Percentiles rank a stretch among this genome's conserved stretches.
Conservation (phyloP, 1,140 invertebrate species). For the Rhagoletis pomonella region DNA sequence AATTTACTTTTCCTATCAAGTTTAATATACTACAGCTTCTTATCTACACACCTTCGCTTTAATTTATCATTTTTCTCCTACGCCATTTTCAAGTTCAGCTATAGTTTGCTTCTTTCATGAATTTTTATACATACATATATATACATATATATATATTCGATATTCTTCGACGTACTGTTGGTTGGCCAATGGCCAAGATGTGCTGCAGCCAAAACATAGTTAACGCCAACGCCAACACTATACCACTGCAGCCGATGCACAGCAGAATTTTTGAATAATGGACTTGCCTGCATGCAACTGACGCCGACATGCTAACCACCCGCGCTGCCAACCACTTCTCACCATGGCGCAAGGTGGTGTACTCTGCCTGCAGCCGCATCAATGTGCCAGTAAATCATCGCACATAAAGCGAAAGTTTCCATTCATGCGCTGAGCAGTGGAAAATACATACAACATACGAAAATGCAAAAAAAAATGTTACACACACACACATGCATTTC, state of each 20-base stretch:
- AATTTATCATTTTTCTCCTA: slow-evolving; percentile 10
- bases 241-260: background rate
- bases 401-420: slow-evolving; percentile 53
- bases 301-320: slow-evolving; percentile 25
- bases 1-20: too few species aligned
- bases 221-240: slow-evolving; percentile 25
- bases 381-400: slow-evolving; percentile 52
- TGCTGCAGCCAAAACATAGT: slow-evolving; percentile 41
- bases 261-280: slow-evolving; percentile 51
- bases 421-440: background rate
- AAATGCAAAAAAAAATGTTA: background rate
- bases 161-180: background rate
- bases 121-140: background rate
- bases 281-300: slow-evolving; percentile 38
- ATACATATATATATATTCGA: background rate
- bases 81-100: slow-evolving; percentile 42
- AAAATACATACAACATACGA: slow-evolving; percentile 21
- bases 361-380: slow-evolving; percentile 19
- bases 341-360: background rate
- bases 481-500: background rate
- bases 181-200: slow-evolving; percentile 47
- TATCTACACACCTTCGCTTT: background rate
- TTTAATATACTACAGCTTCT: background rate
- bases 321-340: background rate
- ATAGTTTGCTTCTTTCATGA: background rate